Conservation (phyloP, 2,113 vertebrate genomes). For the Anguilla rostrata region DNA sequence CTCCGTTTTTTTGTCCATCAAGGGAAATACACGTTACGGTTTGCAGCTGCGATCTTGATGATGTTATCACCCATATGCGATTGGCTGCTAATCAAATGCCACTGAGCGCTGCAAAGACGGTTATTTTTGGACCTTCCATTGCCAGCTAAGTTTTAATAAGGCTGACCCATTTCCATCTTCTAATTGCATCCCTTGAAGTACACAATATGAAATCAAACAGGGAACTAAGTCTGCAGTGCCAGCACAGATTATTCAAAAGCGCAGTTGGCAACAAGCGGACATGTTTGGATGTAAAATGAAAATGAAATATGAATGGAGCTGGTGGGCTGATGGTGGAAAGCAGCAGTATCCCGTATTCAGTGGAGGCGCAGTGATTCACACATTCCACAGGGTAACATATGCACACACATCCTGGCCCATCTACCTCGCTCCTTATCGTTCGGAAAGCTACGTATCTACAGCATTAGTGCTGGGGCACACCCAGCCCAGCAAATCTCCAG, state of each 20-base stretch:
- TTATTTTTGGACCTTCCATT: not conserved
- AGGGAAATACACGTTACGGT: not conserved
- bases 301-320: conserved; percentile 46
- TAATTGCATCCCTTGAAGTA: not conserved
- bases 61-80: not conserved
- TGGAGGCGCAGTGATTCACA: no score
- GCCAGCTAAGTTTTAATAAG: not conserved
- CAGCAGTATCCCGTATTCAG: not conserved
- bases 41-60: not conserved
- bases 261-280: not conserved
- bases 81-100: not conserved
- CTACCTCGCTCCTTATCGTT: no score
- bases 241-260: not conserved
- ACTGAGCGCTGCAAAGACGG: not conserved
- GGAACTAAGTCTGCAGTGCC: not conserved
- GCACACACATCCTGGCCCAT: no score
- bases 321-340: conserved; percentile 41
- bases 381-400: no score
- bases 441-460: no score
- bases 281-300: conserved; percentile 42
- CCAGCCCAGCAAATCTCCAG: no score
- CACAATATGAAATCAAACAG: not conserved
- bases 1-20: not conserved
- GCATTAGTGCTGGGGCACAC: no score
- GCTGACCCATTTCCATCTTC: conserved; percentile 4